These are phyloP conservation scores for Rhipidura dahli DNA, from an alignment of 2,113 vertebrate species.

Conservation along the genomic window DNA sequence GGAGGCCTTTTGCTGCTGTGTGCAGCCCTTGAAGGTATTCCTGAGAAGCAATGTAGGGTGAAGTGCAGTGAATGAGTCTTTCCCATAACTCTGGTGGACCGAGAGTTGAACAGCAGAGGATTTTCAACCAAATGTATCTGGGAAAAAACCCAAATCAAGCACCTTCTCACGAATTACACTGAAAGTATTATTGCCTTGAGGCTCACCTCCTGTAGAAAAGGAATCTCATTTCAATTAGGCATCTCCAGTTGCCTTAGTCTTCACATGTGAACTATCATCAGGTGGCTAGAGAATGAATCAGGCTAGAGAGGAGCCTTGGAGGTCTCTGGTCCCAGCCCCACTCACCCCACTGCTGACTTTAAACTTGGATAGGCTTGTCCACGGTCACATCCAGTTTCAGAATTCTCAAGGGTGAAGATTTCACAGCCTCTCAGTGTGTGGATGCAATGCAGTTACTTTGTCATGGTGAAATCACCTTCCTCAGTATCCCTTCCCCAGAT, in stretches of 20 bases:
- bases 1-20: background rate
- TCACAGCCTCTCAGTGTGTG: accelerated
- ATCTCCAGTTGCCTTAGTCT: background rate
- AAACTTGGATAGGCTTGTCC: background rate
- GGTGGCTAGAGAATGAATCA: background rate
- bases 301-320: background rate
- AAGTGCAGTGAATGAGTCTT: background rate
- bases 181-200: background rate
- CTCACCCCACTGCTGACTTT: background rate
- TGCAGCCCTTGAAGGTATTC: background rate
- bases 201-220: background rate
- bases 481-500: background rate
- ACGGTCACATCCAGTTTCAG: background rate
- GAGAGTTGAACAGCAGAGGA: background rate
- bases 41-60: background rate
- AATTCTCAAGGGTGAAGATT: background rate
- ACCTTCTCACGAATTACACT: background rate
- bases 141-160: background rate
- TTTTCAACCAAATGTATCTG: background rate
- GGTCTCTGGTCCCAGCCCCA: background rate
- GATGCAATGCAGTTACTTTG: background rate
- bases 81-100: background rate
- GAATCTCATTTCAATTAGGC: background rate
- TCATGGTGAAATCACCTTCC: background rate
- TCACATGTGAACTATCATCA: accelerated